Base-by-base conservation (phyloP, 2,113 vertebrate species). In the Cariama cristata region DNA sequence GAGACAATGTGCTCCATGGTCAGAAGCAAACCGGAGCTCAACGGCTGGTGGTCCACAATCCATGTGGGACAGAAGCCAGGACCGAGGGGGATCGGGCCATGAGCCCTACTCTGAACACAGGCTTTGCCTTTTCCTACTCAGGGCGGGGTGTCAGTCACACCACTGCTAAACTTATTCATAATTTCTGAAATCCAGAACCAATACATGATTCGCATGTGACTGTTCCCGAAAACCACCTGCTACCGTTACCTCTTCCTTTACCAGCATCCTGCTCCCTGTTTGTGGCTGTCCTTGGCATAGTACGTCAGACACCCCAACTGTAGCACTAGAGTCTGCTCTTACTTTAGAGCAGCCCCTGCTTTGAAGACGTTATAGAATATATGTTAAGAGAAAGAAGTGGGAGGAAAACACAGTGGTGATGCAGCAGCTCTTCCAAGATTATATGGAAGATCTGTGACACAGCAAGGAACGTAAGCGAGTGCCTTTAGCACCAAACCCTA, bases 351-450 rank as follows among this genome's bases (percentile, higher is more conserved):
- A 24, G 3, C 4, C 33, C 33, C 50, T 71, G 42, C 62, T 59
- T 6, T n/a, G 1, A 1, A 55, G 9, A 30, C 7, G 4, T 52
- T 9, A n/a, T 3, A 30, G 19, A 4, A 20, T 14, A 26, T 1
- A 3, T 1, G 4, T 2, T 5, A 6, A 7, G n/a, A 38, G 45
- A 14, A 59, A 14, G 13, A 47, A 12, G 7, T 2, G 14, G 33
- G 19, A 72, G 58, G 49, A 24, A 24, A 30, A 28, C 21, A 2
- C 19, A 1, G 14, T 1, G 45, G 42, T 18, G 75, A 28, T 10
- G 33, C 4, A 28, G 63, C 80, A n/a, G 58, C 87, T 77, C 11
- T 19, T 44, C 30, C 59, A 38, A 40, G 52, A 8, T 4, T 2
- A 42, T 2, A 16, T 1, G 53, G 35, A 14, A 64, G 52, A 38